Percentiles rank a stretch among this genome's conserved stretches.
Conservation (phyloP, 2,113 vertebrate species). For the Tenrec ecaudatus region DNA sequence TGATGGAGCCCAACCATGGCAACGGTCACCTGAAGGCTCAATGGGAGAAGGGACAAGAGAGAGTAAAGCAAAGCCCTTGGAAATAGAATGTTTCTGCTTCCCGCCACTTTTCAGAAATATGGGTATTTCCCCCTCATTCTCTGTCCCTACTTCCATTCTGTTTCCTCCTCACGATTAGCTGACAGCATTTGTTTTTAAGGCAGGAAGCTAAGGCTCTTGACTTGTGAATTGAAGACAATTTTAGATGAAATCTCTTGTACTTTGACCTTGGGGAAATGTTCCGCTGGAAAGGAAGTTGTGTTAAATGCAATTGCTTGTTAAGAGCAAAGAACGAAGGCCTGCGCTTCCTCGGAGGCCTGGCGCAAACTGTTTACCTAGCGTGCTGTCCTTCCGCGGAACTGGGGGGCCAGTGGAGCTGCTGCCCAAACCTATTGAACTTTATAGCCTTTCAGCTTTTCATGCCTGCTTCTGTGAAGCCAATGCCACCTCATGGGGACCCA, state of each 20-base stretch:
- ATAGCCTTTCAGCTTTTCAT: constrained; percentile 58
- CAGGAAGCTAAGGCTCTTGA: constrained; percentile 15
- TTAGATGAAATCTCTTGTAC: constrained; percentile 52
- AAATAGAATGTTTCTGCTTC: neutral
- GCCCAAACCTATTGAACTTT: too few relatives aligned
- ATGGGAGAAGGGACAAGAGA: neutral
- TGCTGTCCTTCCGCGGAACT: constrained; percentile 5
- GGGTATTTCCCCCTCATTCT: neutral
- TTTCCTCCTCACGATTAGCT: constrained; percentile 20
- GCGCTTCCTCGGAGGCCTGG: constrained; percentile 40
- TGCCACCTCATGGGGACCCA: neutral
- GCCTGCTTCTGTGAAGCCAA: neutral
- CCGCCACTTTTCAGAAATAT: neutral
- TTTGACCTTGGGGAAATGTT: constrained; percentile 71
- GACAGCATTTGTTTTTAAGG: constrained; percentile 5
- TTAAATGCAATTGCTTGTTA: constrained; percentile 61
- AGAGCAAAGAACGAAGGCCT: constrained; percentile 34
- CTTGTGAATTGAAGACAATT: constrained; percentile 65
- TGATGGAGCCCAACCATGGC: accelerated
- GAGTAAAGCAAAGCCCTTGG: neutral
- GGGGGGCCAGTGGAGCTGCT: neutral
- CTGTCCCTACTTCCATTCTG: accelerated
- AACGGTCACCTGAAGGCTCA: neutral
- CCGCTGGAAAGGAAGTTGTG: constrained; percentile 62
- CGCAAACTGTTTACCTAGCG: neutral